Conservation (phyloP, 2,888 invertebrate species). For the Rhyacophila evoluta region DNA sequence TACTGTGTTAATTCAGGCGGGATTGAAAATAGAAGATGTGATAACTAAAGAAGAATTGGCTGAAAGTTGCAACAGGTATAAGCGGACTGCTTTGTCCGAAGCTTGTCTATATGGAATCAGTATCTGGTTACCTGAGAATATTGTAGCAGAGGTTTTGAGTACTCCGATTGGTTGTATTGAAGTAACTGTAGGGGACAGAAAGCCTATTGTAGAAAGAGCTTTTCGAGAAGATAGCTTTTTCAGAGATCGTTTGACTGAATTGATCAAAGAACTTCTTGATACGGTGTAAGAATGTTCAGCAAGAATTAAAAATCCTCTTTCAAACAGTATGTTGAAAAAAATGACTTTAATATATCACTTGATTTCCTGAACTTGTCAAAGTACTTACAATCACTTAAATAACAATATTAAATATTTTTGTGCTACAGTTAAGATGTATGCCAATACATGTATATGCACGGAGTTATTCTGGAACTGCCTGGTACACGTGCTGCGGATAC, state of each 20-base stretch:
- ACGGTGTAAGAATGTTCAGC: no score
- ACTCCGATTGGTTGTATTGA: conserved; percentile 69
- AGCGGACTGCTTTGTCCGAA: conserved; percentile 69
- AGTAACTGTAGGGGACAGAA: conserved; percentile 69
- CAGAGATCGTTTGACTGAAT: conserved; percentile 66
- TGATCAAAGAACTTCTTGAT: conserved; percentile 69
- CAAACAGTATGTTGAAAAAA: no score
- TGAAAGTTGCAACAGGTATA: conserved; percentile 65
- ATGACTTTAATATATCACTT: no score
- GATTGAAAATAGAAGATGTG: conserved; percentile 62
- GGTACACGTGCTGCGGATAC: no score
- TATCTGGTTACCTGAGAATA: conserved; percentile 68
- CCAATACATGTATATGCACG: no score
- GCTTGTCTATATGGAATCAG: conserved; percentile 69
- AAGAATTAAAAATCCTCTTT: no score
- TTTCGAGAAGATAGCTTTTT: conserved; percentile 68
- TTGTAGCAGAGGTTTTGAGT: conserved; percentile 64
- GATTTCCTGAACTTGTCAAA: no score
- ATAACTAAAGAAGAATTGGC: conserved; percentile 65
- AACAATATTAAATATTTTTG: no score
- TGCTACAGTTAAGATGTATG: no score
- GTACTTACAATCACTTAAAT: no score
- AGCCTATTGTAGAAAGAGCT: conserved; percentile 69
- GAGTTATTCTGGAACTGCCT: no score
- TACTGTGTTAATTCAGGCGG: conserved; percentile 61